Conservation (phyloP, 2,888 invertebrate genomes). For the Pyrochroa serraticornis region DNA sequence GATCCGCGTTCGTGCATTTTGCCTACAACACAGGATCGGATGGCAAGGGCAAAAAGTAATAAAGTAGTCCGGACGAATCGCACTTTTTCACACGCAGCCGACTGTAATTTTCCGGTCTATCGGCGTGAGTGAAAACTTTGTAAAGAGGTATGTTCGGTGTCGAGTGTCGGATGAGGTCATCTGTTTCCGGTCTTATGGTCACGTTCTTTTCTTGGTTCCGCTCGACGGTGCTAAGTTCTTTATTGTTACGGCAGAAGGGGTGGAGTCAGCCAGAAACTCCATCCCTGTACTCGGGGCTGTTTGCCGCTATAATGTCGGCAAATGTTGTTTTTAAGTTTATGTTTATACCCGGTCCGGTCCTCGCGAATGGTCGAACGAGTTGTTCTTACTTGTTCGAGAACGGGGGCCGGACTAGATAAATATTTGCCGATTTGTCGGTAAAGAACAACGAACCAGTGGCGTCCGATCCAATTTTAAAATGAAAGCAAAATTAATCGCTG, state of each 20-base stretch:
- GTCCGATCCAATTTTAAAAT: too few species aligned
- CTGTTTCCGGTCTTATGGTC: conserved; percentile 33
- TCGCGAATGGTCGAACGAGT: conserved; percentile 16
- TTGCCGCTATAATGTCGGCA: conserved; percentile 19
- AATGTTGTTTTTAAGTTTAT: conserved; percentile 24
- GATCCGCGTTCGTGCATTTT: too few species aligned
- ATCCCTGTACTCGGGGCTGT: conserved; percentile 2
- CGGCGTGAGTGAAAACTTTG: conserved; percentile 14
- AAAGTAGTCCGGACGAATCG: conserved; percentile 10
- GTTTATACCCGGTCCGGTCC: conserved; percentile 12
- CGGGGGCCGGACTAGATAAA: neutral
- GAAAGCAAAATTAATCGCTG: too few species aligned
- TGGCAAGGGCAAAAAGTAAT: conserved; percentile 11
- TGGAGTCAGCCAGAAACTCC: neutral
- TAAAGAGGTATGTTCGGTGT: conserved; percentile 20
- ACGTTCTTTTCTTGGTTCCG: conserved; percentile 29
- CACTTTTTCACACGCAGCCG: conserved; percentile 20
- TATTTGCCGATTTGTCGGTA: too few species aligned
- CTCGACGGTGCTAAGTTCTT: conserved; percentile 25
- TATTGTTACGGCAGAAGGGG: conserved; percentile 20
- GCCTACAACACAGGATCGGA: too few species aligned
- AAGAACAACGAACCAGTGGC: too few species aligned
- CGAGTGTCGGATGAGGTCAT: conserved; percentile 32
- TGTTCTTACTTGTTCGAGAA: conserved; percentile 4
- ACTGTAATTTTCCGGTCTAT: conserved; percentile 28